Percentiles rank a stretch among this genome's conserved stretches.
phyloP scores from a whole-genome alignment of 2,888 invertebrate genomes.

The Orthosia cruda region DNA sequence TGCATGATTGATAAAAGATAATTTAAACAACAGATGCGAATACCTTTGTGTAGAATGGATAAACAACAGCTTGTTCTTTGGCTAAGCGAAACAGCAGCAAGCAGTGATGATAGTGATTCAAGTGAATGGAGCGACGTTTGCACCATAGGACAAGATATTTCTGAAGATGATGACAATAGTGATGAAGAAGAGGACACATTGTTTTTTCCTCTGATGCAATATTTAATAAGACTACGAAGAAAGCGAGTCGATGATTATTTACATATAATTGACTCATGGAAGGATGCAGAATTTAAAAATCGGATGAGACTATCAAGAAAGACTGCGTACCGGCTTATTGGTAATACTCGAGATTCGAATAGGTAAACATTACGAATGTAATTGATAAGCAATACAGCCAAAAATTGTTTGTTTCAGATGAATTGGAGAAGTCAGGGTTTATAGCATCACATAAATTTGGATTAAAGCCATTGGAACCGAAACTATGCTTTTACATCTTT shows the following conservation, averaged over 20 bases:
- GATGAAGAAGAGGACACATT: conserved; percentile 75
- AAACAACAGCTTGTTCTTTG: conserved; percentile 72
- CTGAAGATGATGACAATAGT: conserved; percentile 71
- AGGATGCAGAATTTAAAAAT: conserved; percentile 81
- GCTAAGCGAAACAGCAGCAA: conserved; percentile 70
- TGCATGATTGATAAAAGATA: not conserved
- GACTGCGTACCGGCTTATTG: conserved; percentile 78
- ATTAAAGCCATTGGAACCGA: conserved; percentile 82
- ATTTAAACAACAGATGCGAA: not conserved
- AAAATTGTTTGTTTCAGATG: conserved; percentile 77
- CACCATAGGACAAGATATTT: conserved; percentile 69
- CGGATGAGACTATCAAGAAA: conserved; percentile 79
- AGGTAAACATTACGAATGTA: not conserved
- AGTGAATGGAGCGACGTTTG: conserved; percentile 80
- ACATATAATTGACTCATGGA: conserved; percentile 83
- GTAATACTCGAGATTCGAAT: conserved; percentile 62
- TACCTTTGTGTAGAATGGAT: conserved; percentile 65
- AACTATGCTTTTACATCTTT: conserved; percentile 84
- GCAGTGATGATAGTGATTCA: conserved; percentile 78
- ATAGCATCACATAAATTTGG: conserved; percentile 84
- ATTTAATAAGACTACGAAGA: conserved; percentile 77
- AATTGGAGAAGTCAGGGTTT: conserved; percentile 81
- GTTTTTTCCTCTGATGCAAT: conserved; percentile 83
- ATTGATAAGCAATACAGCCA: not conserved
- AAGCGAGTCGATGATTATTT: conserved; percentile 83